A percentile compares a stretch with the other conserved stretches of the same genome.
Evolutionary conservation across 2,797 vertebrate species (phyloP).

Genomic region (Lacerta bilineata): DNA sequence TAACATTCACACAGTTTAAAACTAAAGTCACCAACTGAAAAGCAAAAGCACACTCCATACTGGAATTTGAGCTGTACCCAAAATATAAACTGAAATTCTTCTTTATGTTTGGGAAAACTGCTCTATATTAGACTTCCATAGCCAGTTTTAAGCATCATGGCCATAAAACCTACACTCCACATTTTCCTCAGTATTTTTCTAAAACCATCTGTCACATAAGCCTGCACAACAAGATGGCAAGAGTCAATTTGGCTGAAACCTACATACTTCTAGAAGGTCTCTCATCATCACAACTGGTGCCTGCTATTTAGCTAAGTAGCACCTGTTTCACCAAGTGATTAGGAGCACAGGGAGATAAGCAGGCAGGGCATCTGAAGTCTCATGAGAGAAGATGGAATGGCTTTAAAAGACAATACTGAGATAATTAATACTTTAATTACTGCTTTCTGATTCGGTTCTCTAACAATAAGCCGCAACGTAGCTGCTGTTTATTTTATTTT

Average conservation of each 20-base stretch:
- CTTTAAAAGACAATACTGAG: not conserved
- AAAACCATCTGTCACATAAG: not conserved
- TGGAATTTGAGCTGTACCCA: not conserved
- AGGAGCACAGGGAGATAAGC: not conserved
- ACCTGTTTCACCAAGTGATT: constrained; percentile 4
- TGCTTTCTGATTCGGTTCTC: not conserved
- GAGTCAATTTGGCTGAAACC: constrained; percentile 18
- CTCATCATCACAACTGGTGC: not conserved
- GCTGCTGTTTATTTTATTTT: not conserved
- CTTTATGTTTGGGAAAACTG: not conserved
- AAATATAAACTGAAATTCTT: not conserved
- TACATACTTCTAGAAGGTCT: not conserved
- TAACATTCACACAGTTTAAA: no score
- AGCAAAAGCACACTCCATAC: not conserved
- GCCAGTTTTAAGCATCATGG: not conserved
- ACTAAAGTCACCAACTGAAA: not conserved
- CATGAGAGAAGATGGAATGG: not conserved
- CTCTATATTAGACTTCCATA: not conserved
- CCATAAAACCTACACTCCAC: not conserved
- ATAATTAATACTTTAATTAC: not conserved
- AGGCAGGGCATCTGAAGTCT: not conserved
- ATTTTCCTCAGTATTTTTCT: not conserved
- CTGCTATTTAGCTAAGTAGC: not conserved
- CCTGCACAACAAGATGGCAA: not conserved
- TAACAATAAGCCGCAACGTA: not conserved